Percentiles rank a stretch among this genome's conserved stretches.
Conservation (phyloP, 2,797 vertebrate genomes). For the Liasis olivaceus region DNA sequence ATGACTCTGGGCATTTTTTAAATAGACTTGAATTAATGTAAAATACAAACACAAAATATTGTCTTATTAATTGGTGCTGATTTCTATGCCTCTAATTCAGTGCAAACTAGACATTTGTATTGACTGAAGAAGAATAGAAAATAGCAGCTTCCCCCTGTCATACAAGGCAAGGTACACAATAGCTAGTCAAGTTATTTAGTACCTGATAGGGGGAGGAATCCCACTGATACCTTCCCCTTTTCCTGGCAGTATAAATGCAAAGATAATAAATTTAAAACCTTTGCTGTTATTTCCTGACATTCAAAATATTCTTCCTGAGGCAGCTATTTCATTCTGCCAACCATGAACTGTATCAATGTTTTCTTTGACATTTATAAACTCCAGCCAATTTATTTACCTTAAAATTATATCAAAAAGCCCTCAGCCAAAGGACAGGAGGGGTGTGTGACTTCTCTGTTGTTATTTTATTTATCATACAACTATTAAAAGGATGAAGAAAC, state of each 20-base stretch:
- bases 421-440: background rate
- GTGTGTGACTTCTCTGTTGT: background rate
- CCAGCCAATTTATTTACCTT: background rate
- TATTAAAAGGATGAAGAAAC: slow-evolving; percentile 20
- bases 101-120: background rate
- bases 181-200: background rate
- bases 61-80: background rate
- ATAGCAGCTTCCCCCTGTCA: background rate
- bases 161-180: background rate
- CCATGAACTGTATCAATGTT: background rate
- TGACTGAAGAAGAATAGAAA: background rate
- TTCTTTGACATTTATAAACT: background rate
- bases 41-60: background rate
- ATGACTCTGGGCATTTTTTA: no score
- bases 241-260: background rate
- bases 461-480: background rate
- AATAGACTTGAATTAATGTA: no score
- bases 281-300: background rate
- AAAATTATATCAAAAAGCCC: fast-evolving
- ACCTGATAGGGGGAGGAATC: background rate
- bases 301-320: background rate
- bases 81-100: background rate
- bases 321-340: background rate
- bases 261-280: background rate
- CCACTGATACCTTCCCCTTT: background rate